Evolutionary conservation across 2,888 invertebrate genomes (phyloP).

Genomic region (Scaptomyza reducta): DNA sequence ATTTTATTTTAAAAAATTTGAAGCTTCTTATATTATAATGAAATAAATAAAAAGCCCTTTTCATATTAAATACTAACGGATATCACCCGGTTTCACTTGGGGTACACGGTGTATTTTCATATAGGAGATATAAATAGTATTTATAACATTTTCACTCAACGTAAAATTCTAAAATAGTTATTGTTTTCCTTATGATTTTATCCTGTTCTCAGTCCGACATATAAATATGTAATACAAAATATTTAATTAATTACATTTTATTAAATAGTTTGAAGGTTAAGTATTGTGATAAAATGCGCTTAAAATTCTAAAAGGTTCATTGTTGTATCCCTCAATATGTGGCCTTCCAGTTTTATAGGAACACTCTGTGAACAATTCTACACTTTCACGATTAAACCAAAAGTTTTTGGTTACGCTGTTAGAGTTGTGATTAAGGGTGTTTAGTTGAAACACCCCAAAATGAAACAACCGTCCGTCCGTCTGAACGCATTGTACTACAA

Average conservation of each 20-base stretch:
- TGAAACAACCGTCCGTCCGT: slow-evolving; percentile 91
- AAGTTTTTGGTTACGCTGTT: slow-evolving; percentile 86
- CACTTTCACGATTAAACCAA: slow-evolving; percentile 89
- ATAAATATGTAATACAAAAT: neutral
- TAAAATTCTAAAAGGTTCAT: slow-evolving; percentile 90
- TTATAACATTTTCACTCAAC: too few species aligned
- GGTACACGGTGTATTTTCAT: too few species aligned
- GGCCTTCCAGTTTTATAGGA: slow-evolving; percentile 88
- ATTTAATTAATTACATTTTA: slow-evolving; percentile 14
- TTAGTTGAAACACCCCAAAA: slow-evolving; percentile 93
- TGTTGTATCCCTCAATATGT: slow-evolving; percentile 90
- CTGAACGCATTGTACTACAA: slow-evolving; percentile 93
- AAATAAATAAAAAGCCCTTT: too few species aligned
- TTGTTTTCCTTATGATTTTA: too few species aligned
- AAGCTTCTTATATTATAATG: too few species aligned
- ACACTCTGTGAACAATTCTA: slow-evolving; percentile 88
- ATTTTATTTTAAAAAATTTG: too few species aligned
- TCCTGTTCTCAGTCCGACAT: neutral
- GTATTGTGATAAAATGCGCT: slow-evolving; percentile 91
- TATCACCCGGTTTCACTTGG: too few species aligned
- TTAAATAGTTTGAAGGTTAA: slow-evolving; percentile 33
- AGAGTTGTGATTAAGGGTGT: slow-evolving; percentile 89
- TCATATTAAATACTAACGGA: too few species aligned
- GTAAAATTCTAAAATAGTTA: too few species aligned
- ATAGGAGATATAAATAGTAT: too few species aligned